phyloP scores from a whole-genome alignment of 2,888 invertebrate species.

The Drosophila emarginata region DNA sequence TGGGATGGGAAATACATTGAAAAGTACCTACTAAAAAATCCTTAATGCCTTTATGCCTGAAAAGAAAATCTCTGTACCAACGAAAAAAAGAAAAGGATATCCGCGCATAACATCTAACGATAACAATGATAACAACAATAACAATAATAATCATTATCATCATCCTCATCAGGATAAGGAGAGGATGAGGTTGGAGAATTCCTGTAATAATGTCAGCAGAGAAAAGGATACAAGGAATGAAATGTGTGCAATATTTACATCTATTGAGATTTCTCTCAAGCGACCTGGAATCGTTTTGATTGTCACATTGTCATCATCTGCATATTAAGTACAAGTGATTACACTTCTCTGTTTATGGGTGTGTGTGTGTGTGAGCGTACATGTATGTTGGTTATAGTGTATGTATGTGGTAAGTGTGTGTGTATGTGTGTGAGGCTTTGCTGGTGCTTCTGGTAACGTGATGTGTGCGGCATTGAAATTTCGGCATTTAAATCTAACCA shows the following conservation, averaged over 20 bases:
- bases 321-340: conserved; percentile 76
- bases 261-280: conserved; percentile 32
- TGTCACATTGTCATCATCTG: conserved; percentile 77
- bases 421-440: background rate
- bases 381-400: conserved; percentile 8
- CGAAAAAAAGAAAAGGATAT: conserved; percentile 23
- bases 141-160: background rate
- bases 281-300: conserved; percentile 74
- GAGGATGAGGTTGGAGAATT: conserved; percentile 16
- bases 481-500: conserved; percentile 74
- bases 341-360: conserved; percentile 49
- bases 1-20: no score
- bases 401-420: background rate
- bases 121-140: conserved; percentile 76
- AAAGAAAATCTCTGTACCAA: conserved; percentile 52
- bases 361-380: background rate
- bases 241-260: conserved; percentile 4
- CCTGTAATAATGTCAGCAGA: conserved; percentile 8
- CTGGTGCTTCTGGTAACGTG: conserved; percentile 18
- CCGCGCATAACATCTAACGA: conserved; percentile 48
- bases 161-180: background rate
- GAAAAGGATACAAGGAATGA: conserved; percentile 8
- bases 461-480: conserved; percentile 73
- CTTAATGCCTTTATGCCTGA: conserved; percentile 6
- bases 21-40: background rate